These are phyloP conservation scores for Chironomus tentans DNA, from an alignment of 2,888 invertebrate genomes.

Conservation along the genomic window DNA sequence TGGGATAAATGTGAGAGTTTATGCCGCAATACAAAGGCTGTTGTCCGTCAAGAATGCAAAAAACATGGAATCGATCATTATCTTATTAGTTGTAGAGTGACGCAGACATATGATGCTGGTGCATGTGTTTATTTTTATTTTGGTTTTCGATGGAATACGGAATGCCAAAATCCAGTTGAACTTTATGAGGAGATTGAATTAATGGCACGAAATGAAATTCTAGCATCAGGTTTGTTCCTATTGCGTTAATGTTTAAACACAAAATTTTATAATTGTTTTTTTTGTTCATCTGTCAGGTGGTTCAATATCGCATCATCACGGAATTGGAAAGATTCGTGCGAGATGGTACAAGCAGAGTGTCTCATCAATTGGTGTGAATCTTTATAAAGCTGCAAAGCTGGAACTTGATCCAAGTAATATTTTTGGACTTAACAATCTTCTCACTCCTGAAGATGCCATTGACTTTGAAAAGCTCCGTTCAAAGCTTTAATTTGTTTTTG, in stretches of 20 bases:
- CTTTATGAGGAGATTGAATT: constrained; percentile 82
- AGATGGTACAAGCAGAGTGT: constrained; percentile 81
- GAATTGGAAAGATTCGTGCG: constrained; percentile 85
- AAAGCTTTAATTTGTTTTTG: neutral
- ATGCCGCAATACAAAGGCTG: constrained; percentile 81
- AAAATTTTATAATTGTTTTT: neutral
- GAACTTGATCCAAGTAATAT: constrained; percentile 90
- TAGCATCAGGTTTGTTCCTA: constrained; percentile 48
- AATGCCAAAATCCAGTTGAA: constrained; percentile 56
- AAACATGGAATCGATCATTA: constrained; percentile 51
- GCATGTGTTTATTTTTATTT: constrained; percentile 95
- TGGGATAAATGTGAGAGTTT: constrained; percentile 83
- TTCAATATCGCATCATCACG: constrained; percentile 94
- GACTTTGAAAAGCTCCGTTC: neutral
- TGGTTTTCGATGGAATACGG: constrained; percentile 60
- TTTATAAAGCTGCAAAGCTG: constrained; percentile 73
- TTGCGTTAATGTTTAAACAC: constrained; percentile 48
- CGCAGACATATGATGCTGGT: constrained; percentile 95
- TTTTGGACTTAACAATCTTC: constrained; percentile 79
- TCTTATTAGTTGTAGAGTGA: constrained; percentile 73
- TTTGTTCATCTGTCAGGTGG: constrained; percentile 37
- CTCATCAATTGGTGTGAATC: constrained; percentile 65
- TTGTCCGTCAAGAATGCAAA: constrained; percentile 57
- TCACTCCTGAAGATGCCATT: constrained; percentile 28
- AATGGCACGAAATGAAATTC: constrained; percentile 81